Base-by-base conservation (phyloP, 1,140 invertebrate species). In the Dendrolimus kikuchii region DNA sequence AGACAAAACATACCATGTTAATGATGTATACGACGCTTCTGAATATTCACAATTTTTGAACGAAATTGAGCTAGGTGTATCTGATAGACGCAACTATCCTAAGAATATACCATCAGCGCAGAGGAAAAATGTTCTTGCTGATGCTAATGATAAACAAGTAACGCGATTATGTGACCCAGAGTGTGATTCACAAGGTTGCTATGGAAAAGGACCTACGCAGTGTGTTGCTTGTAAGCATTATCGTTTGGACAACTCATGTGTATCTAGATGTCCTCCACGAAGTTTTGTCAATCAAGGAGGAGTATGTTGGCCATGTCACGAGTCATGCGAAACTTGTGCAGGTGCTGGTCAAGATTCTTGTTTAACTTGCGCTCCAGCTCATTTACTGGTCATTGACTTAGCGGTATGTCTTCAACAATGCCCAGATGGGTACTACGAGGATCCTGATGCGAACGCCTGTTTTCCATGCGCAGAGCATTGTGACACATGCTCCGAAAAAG, bases 341-440 rank as follows among this genome's bases (percentile, higher is more conserved):
- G 94, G 93, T 1, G 90, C 93, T n/a, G 93, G 93, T 6, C 93
- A 94, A 65, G 93, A 94, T 70, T 93, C 92, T 46, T 95, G 94
- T 68, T 81, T 95, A 0, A 92, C 93, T 6, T 95, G 94, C 77
- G 93, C 93, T 0, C 93, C 93, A 2, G 92, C 92, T 45, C 92
- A 95, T 74, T 86, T 94, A 38, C 85, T 93, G 68, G 91, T 95
- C 44, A 91, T 92, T 6, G 93, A 95, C 87, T 84, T 95, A 50
- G 93, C 93, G 39, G 91, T 95, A 7, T 95, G 94, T 59, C 80
- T 95, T 44, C 93, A 95, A 72, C 91, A 93, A 66, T 96, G 94
- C 68, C 94, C 94, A 0, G 94, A 95, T 68, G 93, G 94, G 40
- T 96, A 95, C 66, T 95, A 92, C 71, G 93, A 95, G 87, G 93